Percentiles rank a stretch among this genome's conserved stretches.
These are phyloP conservation scores for Leptura quadrifasciata DNA, from an alignment of 2,888 invertebrate genomes.

Conservation along the genomic window DNA sequence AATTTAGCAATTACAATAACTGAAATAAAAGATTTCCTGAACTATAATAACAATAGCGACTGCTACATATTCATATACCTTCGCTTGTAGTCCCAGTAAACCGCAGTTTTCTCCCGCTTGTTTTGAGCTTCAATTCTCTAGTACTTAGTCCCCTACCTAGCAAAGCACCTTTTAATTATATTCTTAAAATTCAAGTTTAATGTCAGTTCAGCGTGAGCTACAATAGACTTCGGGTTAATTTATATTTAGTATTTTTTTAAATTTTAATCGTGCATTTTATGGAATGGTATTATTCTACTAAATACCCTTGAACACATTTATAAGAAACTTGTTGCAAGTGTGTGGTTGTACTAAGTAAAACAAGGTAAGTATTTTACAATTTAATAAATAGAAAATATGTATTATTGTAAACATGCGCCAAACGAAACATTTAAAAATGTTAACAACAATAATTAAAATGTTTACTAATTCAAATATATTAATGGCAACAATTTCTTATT, in stretches of 20 bases:
- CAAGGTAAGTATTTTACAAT: neutral
- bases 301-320: neutral
- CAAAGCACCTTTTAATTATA: slow-evolving; percentile 1
- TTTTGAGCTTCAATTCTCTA: neutral
- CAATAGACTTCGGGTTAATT: neutral
- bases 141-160: neutral
- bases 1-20: neutral
- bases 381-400: no score
- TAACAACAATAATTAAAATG: no score
- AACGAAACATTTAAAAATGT: no score
- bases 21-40: neutral
- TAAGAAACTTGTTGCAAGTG: neutral
- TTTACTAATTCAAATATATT: no score
- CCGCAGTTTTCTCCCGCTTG: slow-evolving; percentile 12
- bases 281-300: neutral
- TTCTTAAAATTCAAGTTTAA: slow-evolving; percentile 15
- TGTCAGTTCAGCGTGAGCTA: slow-evolving; percentile 19
- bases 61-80: slow-evolving; percentile 13
- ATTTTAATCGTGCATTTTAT: neutral
- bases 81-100: neutral
- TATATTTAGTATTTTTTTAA: neutral
- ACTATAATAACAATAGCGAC: neutral
- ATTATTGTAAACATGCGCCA: no score
- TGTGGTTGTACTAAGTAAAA: neutral
- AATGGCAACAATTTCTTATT: no score